These are phyloP conservation scores for Spilogale gracilis DNA, from an alignment of 2,113 vertebrate genomes.

Conservation along the genomic window DNA sequence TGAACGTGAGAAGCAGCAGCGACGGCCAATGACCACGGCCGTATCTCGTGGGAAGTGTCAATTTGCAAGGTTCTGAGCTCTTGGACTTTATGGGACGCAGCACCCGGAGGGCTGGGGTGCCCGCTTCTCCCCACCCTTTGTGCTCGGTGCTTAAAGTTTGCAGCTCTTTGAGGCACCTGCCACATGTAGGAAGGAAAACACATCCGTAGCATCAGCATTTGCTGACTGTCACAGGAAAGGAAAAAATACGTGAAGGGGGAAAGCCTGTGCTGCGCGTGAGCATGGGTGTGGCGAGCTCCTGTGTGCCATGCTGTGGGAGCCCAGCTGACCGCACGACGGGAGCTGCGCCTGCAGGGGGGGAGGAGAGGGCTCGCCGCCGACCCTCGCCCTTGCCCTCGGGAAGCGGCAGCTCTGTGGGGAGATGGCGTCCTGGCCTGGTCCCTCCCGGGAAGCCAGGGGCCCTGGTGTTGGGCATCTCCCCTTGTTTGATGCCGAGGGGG, in stretches of 20 bases:
- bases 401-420: neutral
- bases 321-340: neutral
- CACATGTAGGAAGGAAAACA: neutral
- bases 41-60: rapidly evolving
- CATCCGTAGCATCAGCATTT: too few relatives aligned
- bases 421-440: neutral
- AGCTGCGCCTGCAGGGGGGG: neutral
- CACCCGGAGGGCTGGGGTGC: neutral
- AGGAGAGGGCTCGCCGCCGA: rapidly evolving
- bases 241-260: neutral
- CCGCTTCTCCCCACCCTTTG: neutral
- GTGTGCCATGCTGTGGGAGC: too few relatives aligned
- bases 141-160: neutral
- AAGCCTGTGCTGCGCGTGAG: neutral
- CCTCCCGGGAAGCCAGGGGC: neutral
- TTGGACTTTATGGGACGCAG: neutral
- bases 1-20: neutral
- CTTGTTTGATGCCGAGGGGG: neutral
- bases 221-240: neutral
- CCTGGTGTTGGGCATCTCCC: neutral
- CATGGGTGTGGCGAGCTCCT: too few relatives aligned
- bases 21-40: too few relatives aligned
- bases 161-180: neutral
- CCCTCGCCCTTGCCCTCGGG: rapidly evolving
- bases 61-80: rapidly evolving